Base-by-base conservation (phyloP, 2,113 vertebrate species). In the Oreochromis spilurus region DNA sequence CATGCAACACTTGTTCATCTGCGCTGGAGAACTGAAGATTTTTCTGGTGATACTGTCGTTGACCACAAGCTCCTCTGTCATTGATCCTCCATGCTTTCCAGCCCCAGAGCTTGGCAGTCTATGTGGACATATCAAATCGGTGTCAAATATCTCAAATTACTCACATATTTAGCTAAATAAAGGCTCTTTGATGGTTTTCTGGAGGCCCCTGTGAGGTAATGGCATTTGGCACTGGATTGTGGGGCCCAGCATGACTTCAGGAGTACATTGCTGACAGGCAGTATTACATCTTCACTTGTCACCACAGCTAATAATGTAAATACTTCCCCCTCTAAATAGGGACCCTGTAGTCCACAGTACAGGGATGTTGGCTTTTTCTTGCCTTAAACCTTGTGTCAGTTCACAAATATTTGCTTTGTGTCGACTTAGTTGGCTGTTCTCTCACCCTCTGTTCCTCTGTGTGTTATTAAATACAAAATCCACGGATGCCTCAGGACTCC, bases 1-100 rank as follows among this genome's bases (percentile, higher is more conserved):
- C 96, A 95, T 36, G 89, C 94, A 95, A 93, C 95, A 96, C 94
- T 93, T 95, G 84, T 93, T 96, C 94, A 95, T 95, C 95, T 95
- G 87, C 84, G 65, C 87, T 84, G 91, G 91, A 86, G 29, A 83
- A 86, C 62, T 83, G 77, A 58, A 94, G 93, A 94, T 94, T 87
- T 82, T 85, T 72, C 19, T 7, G 53, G 60, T 6, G 92, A 95
- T 95, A 91, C 60, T 84, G 85, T 81, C 19, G 8, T 43, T 52
- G 79, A 70, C 65, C 58, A 34, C 43, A 10, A n/a, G 88, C 85
- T 84, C 72, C 40, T 85, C 82, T 81, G 67, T 91, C 86, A 86
- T 86, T 89, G 38, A 24, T 50, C 58, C 86, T 79, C 40, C 16
- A n/a, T 48, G 43, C 24, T 82, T 75, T 84, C 60, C 75, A 60